Evolutionary conservation across 2,797 vertebrate species (phyloP).

Genomic region (Danio tinwini): DNA sequence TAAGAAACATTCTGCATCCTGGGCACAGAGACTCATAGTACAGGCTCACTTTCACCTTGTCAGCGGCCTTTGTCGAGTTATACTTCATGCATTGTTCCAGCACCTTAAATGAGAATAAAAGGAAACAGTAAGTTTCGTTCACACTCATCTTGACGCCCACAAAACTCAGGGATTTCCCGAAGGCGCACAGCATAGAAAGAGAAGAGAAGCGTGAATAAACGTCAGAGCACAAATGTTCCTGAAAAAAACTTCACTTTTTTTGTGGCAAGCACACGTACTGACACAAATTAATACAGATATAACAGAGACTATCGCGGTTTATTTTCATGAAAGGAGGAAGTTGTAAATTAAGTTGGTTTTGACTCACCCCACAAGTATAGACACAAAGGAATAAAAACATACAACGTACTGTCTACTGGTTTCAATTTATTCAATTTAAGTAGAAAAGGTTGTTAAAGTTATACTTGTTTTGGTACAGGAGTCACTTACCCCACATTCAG

Average conservation of each 20-base stretch:
- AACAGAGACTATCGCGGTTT: no score
- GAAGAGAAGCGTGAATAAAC: background rate
- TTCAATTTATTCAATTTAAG: background rate
- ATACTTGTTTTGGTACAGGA: background rate
- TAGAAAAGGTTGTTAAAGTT: no score
- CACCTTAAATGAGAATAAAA: slow-evolving; percentile 68
- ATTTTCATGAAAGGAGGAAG: no score
- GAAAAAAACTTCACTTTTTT: background rate
- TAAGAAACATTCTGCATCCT: slow-evolving; percentile 80
- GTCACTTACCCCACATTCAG: slow-evolving; percentile 76
- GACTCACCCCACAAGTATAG: background rate
- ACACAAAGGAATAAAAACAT: no score
- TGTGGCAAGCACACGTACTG: background rate
- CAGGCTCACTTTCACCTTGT: slow-evolving; percentile 76
- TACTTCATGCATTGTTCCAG: slow-evolving; percentile 73
- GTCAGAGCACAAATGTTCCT: background rate
- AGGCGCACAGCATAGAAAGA: background rate
- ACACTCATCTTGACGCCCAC: no score
- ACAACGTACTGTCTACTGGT: background rate
- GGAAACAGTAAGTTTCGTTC: background rate
- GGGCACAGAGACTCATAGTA: slow-evolving; percentile 92
- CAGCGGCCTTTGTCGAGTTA: slow-evolving; percentile 56
- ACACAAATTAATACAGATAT: no score
- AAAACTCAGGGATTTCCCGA: background rate
- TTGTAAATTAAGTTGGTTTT: no score